Evolutionary conservation across 2,888 invertebrate genomes (phyloP).

Genomic region (Macropis europaea): DNA sequence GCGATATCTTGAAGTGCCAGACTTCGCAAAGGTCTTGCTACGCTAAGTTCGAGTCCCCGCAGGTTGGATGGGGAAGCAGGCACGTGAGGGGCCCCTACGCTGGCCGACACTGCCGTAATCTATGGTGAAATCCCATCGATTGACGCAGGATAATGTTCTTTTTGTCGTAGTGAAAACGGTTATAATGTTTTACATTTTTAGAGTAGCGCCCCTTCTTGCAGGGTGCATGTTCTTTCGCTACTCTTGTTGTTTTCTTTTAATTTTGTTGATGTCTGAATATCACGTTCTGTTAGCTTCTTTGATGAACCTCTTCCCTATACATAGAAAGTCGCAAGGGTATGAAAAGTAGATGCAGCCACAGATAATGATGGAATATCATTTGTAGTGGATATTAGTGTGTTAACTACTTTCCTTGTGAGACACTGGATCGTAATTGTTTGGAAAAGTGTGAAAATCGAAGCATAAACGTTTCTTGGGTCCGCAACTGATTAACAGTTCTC

Average conservation of each 20-base stretch:
- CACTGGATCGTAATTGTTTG: not conserved
- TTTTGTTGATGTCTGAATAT: not conserved
- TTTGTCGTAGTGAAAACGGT: not conserved
- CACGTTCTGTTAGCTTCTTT: constrained; percentile 8
- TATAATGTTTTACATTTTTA: not conserved
- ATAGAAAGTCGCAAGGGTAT: constrained; percentile 9
- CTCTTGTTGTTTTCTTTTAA: not conserved
- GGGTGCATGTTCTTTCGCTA: not conserved
- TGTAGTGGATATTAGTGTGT: not conserved
- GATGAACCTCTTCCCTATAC: constrained; percentile 20
- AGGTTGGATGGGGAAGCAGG: no score
- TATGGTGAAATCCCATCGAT: constrained; percentile 6
- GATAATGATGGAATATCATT: not conserved
- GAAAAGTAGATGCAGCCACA: constrained; percentile 1
- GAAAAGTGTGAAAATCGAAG: not conserved
- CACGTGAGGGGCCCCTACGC: no score
- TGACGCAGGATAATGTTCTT: not conserved
- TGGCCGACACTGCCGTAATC: no score
- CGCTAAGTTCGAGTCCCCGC: constrained; percentile 14
- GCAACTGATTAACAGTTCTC: not conserved
- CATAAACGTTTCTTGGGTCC: not conserved
- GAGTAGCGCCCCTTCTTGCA: not conserved
- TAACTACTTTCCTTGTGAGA: not conserved
- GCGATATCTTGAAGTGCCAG: constrained; percentile 4
- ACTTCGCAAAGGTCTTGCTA: constrained; percentile 5